A percentile compares a stretch with the other conserved stretches of the same genome.
These are phyloP conservation scores for Eupeodes luniger DNA, from an alignment of 2,888 invertebrate genomes.

Conservation along the genomic window DNA sequence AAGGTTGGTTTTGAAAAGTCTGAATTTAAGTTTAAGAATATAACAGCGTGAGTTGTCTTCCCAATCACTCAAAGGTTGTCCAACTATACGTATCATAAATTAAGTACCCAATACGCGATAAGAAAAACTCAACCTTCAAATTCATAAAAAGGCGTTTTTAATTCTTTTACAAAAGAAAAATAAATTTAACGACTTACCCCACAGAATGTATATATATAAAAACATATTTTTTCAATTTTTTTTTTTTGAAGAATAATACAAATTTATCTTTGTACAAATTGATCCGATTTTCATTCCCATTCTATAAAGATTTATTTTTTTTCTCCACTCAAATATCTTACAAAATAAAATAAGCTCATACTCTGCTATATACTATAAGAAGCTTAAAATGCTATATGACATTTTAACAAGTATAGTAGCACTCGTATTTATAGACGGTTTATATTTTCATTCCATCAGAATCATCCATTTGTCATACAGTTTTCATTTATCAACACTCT, in stretches of 20 bases:
- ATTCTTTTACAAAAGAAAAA: no score
- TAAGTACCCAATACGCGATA: no score
- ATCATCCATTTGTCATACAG: slow-evolving; percentile 35
- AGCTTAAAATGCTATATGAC: slow-evolving; percentile 53
- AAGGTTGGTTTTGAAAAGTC: no score
- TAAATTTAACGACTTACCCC: no score
- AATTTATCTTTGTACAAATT: slow-evolving; percentile 46
- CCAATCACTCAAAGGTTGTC: no score
- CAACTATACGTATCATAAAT: no score
- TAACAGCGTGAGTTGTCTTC: no score
- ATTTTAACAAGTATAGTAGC: slow-evolving; percentile 44
- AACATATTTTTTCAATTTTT: no score
- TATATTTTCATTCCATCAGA: not conserved
- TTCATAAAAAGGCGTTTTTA: no score
- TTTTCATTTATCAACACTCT: slow-evolving; percentile 62
- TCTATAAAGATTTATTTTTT: not conserved
- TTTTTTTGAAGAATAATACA: not conserved
- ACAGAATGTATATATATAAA: no score
- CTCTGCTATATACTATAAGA: slow-evolving; percentile 32
- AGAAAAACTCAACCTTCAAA: no score
- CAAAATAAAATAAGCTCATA: slow-evolving; percentile 54
- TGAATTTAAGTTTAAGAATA: no score
- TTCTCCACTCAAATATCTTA: slow-evolving; percentile 27
- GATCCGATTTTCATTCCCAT: slow-evolving; percentile 48
- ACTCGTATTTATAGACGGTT: not conserved